Percentiles rank a stretch among this genome's conserved stretches.
phyloP scores from a whole-genome alignment of 2,888 invertebrate genomes.

The Incurvaria masculella region DNA sequence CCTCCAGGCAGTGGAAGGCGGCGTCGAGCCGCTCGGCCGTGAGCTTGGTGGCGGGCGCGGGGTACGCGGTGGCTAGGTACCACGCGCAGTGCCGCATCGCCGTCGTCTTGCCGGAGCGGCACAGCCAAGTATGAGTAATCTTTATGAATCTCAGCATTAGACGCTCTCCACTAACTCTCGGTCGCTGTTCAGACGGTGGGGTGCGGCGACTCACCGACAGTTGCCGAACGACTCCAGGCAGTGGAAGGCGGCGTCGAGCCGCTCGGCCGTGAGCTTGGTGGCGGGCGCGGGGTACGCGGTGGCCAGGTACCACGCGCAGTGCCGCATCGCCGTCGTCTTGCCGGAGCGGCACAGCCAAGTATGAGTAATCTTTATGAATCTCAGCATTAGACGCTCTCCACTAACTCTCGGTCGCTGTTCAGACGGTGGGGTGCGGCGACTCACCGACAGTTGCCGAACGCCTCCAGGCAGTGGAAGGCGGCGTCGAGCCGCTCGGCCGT shows the following conservation, averaged over 20 bases:
- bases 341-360: too few species aligned
- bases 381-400: too few species aligned
- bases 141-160: too few species aligned
- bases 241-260: conserved; percentile 77
- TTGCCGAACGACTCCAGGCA: conserved; percentile 90
- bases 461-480: conserved; percentile 79
- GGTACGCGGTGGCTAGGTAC: conserved; percentile 82
- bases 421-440: too few species aligned
- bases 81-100: conserved; percentile 86
- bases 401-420: too few species aligned
- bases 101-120: conserved; percentile 70
- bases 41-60: conserved; percentile 70
- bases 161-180: too few species aligned
- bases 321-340: conserved; percentile 86
- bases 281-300: conserved; percentile 75
- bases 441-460: conserved; percentile 74
- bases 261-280: conserved; percentile 77
- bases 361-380: too few species aligned
- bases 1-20: conserved; percentile 79
- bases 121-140: too few species aligned
- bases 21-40: conserved; percentile 83
- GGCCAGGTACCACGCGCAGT: conserved; percentile 84
- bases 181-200: too few species aligned
- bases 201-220: conserved; percentile 39
- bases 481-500: conserved; percentile 83